Base-by-base conservation (phyloP, 2,888 invertebrate genomes). In the Mythimna pallens region DNA sequence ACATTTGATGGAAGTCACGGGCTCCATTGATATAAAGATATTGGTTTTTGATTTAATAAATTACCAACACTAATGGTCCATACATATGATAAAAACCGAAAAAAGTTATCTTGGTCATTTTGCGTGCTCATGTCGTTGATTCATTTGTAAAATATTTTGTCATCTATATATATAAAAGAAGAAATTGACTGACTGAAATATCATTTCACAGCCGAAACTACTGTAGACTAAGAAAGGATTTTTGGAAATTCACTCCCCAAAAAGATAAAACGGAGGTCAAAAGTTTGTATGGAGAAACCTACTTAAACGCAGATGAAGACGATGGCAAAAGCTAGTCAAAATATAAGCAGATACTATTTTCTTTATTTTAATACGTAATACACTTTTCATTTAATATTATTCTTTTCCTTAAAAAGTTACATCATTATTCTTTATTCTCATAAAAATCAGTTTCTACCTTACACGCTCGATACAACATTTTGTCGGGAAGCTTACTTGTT, bases 401-500 rank as follows among this genome's bases (percentile, higher is more conserved):
- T 34, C 2, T 57, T 57, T 67, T 52, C 25, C 17, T 40, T 55
- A 65, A 65, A 70, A 83, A 36, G 57, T 65, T 34, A 78, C 67
- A 68, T 68, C 59, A 79, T 71, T 5, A 66, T 54, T 83, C 17
- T 75, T 71, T 80, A 71, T 65, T 20, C 58, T 61, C 61, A 71
- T 71, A 79, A 77, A 80, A 86, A 81, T 84, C 82, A 78, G 80
- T 86, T 85, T 78, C 73, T 74, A 83, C 82, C 78, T 83, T 69
- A 80, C 83, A 70, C 81, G 77, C 78, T 76, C 79, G 80, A 81
- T 82, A 82, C 87, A 76, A 76, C 72, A 77, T 82, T 88, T 84
- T 82, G 71, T 78, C 78, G 71, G 69, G 71, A 84, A 87, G 84
- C 84, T 86, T 76, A 84, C 87, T 86, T 86, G 76, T 88, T 87